Base-by-base conservation (phyloP, 2,113 vertebrate species). In the Nyctibius bracteatus region DNA sequence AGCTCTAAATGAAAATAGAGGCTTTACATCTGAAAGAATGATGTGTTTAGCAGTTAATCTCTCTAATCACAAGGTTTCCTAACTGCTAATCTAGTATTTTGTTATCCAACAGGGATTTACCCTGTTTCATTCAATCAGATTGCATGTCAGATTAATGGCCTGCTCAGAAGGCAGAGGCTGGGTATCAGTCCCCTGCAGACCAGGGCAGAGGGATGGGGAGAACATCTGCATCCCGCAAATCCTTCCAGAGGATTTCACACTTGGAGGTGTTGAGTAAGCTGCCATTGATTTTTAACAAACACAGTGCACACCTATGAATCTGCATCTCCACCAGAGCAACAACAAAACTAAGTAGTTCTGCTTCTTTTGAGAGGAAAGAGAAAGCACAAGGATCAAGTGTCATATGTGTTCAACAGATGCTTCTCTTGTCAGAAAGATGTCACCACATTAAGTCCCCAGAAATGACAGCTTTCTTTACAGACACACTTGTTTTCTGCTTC, bases 31-130 rank as follows among this genome's bases (percentile, higher is more conserved):
- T 4, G 85, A 43, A 82, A 65, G 74, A 86, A 47, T 8, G 28
- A 73, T 92, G 92, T 81, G 72, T 79, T 86, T 41, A 90, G 82
- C 68, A 88, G 75, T 88, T 84, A 44, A 93, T 92, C 90, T 81
- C 75, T 90, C 71, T 63, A 84, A 93, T 90, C 90, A 78, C 88
- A 47, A 33, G 58, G 74, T 86, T 18, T 82, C 37, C 78, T 39
- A 55, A 81, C 28, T 90, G 93, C 94, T 92, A 88, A 88, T 93
- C 67, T 79, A 88, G 85, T 88, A 35, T 35, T 92, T 62, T 55
- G 79, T 75, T 78, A 20, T 81, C 58, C 90, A 51, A 67, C 89
- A 75, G 94, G 93, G 86, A 91, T 81, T 89, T 88, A 55, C 58
- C 52, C 49, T 0, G 0, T 65, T 81, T 46, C 58, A 13, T 82